A percentile compares a stretch with the other conserved stretches of the same genome.
phyloP scores from a whole-genome alignment of 2,888 invertebrate genomes.

The Protodeltote pygarga region DNA sequence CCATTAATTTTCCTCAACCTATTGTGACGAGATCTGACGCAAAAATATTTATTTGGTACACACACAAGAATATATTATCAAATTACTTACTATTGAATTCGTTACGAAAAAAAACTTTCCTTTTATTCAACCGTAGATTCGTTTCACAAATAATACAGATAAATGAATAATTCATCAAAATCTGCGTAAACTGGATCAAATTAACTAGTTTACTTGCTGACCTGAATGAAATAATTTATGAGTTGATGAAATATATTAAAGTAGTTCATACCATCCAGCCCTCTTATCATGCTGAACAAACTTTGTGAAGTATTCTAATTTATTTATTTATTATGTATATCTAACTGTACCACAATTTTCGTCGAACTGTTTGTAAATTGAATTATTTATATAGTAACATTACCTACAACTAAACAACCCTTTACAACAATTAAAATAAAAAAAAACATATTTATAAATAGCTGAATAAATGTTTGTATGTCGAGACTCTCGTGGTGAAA shows the following conservation, averaged over 20 bases:
- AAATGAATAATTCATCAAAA: constrained; percentile 32
- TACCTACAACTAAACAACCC: constrained; percentile 11
- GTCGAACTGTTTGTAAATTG: constrained; percentile 14
- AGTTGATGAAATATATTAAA: constrained; percentile 30
- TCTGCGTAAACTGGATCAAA: constrained; percentile 31
- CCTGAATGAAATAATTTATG: constrained; percentile 43
- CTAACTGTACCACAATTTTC: constrained; percentile 4
- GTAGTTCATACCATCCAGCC: constrained; percentile 23
- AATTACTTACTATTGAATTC: constrained; percentile 30
- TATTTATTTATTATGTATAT: constrained; percentile 35
- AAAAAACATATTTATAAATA: constrained; percentile 17
- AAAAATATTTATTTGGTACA: constrained; percentile 25
- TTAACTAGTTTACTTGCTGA: constrained; percentile 33
- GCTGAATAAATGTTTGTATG: constrained; percentile 1
- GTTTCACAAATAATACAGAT: constrained; percentile 25
- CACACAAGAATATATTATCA: constrained; percentile 31
- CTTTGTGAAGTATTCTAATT: constrained; percentile 29
- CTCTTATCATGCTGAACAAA: constrained; percentile 26
- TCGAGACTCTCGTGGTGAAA: too few relatives aligned
- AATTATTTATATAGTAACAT: constrained; percentile 28
- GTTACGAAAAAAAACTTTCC: constrained; percentile 15
- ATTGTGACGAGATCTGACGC: constrained; percentile 14
- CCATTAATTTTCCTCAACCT: constrained; percentile 33
- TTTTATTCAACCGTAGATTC: constrained; percentile 22
- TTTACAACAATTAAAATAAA: constrained; percentile 27